phyloP scores from a whole-genome alignment of 2,797 vertebrate species.

The Meda fulgida region DNA sequence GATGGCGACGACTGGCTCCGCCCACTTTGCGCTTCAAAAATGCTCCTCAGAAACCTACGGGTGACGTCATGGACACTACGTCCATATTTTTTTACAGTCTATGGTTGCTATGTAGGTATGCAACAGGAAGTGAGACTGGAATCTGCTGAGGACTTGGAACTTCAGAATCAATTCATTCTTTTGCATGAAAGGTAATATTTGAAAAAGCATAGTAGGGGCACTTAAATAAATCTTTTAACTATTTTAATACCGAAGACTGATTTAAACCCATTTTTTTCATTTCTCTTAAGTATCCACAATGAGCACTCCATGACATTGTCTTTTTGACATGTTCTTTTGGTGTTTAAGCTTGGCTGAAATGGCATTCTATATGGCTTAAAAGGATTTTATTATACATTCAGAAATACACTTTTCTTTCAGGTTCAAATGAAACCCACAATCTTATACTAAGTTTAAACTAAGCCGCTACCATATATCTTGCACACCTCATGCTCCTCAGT shows the following conservation, averaged over 20 bases:
- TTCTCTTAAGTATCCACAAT: not conserved
- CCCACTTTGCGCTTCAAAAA: not conserved
- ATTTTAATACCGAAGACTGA: not conserved
- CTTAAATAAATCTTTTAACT: not conserved
- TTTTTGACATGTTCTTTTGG: not conserved
- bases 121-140: not conserved
- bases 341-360: not conserved
- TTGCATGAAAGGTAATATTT: not conserved
- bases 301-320: not conserved
- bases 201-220: too few relatives aligned
- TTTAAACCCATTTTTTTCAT: not conserved
- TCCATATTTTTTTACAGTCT: not conserved
- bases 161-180: not conserved
- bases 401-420: not conserved
- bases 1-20: too few relatives aligned
- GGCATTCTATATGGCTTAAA: not conserved
- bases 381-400: not conserved
- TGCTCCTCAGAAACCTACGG: not conserved
- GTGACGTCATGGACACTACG: not conserved
- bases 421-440: not conserved
- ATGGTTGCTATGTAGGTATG: not conserved
- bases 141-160: not conserved
- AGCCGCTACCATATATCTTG: not conserved
- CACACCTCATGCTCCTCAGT: conserved; percentile 24
- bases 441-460: not conserved